A percentile compares a stretch with the other conserved stretches of the same genome.
Conservation (phyloP, 2,797 vertebrate species). For the Potorous gilbertii region DNA sequence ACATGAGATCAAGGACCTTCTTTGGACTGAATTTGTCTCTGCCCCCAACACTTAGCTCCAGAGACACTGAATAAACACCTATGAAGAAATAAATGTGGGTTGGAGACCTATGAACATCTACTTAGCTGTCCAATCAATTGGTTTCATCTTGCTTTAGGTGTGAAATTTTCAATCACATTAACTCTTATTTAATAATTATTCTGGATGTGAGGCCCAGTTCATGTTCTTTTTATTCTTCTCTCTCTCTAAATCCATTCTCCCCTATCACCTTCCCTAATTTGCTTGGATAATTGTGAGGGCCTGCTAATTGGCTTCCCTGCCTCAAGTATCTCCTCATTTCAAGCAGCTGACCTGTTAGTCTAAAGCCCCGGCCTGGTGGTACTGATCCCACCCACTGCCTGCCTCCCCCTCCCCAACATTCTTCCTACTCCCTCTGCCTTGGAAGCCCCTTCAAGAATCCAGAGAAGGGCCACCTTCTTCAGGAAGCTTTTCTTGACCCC, state of each 20-base stretch:
- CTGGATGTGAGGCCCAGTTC: not conserved
- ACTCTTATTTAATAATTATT: not conserved
- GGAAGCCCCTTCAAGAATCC: not conserved
- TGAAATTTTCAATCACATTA: not conserved
- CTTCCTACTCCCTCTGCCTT: not conserved
- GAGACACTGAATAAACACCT: not conserved
- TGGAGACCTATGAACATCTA: not conserved
- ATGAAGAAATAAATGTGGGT: too few species aligned
- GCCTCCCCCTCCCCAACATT: not conserved
- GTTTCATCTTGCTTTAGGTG: not conserved
- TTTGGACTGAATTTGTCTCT: too few species aligned
- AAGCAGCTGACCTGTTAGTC: not conserved
- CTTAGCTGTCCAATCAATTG: not conserved
- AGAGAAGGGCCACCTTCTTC: not conserved
- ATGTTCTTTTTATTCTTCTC: not conserved
- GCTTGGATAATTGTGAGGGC: too few species aligned
- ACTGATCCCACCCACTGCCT: not conserved
- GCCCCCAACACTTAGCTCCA: not conserved
- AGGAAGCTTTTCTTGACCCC: not conserved
- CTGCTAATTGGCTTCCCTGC: too few species aligned
- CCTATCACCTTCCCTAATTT: too few species aligned
- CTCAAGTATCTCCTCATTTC: not conserved
- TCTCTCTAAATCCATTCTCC: not conserved
- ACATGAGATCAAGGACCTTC: too few species aligned
- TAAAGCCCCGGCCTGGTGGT: accelerated